Conservation (phyloP, 2,888 invertebrate genomes). For the Villa cingulata region DNA sequence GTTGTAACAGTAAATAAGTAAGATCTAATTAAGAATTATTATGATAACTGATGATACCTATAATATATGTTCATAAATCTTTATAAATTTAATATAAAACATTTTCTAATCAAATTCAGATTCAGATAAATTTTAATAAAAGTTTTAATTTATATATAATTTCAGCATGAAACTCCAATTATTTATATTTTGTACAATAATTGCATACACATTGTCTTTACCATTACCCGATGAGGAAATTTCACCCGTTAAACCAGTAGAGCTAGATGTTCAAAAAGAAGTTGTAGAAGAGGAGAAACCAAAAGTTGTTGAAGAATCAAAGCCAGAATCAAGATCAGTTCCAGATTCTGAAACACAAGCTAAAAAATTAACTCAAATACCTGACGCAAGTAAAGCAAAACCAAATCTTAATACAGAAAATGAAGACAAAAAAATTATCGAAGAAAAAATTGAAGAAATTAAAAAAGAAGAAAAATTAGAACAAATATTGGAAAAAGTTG, state of each 20-base stretch:
- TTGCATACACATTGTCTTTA: conserved; percentile 23
- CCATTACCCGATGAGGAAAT: conserved; percentile 31
- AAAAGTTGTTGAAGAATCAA: conserved; percentile 15
- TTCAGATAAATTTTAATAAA: no score
- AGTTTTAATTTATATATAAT: no score
- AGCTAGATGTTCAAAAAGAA: conserved; percentile 19
- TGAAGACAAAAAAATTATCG: no score
- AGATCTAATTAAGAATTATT: no score
- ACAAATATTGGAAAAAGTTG: conserved; percentile 11
- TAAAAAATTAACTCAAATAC: no score
- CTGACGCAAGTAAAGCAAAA: conserved; percentile 1
- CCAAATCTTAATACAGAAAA: conserved; percentile 12
- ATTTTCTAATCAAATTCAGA: no score
- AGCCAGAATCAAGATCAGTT: conserved; percentile 4
- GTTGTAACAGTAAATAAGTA: no score
- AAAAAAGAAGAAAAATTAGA: conserved; percentile 18
- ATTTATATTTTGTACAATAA: conserved; percentile 24
- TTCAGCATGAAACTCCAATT: conserved; percentile 31
- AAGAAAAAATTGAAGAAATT: conserved; percentile 11
- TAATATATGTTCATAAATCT: no score
- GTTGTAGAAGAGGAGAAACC: conserved; percentile 17
- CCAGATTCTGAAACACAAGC: conserved; percentile 19
- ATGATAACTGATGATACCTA: no score
- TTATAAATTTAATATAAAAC: no score
- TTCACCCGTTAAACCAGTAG: conserved; percentile 19